Evolutionary conservation across 2,113 vertebrate species (phyloP).

Genomic region (Aplodontia rufa): DNA sequence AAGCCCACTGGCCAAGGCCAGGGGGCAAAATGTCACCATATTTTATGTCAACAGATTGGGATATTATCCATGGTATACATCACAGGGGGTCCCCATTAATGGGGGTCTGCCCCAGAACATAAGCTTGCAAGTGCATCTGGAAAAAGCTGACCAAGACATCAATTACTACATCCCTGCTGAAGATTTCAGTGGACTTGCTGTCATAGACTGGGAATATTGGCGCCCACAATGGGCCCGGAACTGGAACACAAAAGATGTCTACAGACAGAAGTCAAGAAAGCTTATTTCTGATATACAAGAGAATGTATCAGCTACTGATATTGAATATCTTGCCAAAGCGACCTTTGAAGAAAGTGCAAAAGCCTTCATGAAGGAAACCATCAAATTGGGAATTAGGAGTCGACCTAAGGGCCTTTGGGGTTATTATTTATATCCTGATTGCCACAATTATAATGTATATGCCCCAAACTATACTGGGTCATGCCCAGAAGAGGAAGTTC

Average conservation of each 20-base stretch:
- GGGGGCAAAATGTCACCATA: constrained; percentile 89
- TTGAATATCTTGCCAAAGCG: constrained; percentile 83
- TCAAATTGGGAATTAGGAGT: constrained; percentile 84
- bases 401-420: constrained; percentile 87
- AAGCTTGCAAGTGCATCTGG: constrained; percentile 86
- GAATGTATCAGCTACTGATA: constrained; percentile 82
- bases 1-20: constrained; percentile 85
- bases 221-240: constrained; percentile 86
- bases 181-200: constrained; percentile 86
- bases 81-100: constrained; percentile 81
- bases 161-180: constrained; percentile 84
- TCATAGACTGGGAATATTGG: constrained; percentile 90
- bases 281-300: constrained; percentile 81
- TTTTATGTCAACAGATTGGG: constrained; percentile 89
- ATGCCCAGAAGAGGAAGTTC: constrained; percentile 85
- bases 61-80: constrained; percentile 88
- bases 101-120: constrained; percentile 87
- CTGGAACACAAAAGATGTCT: constrained; percentile 87
- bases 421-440: constrained; percentile 90
- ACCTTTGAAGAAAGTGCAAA: constrained; percentile 88
- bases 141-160: constrained; percentile 86
- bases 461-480: constrained; percentile 85
- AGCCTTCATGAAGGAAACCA: constrained; percentile 88
- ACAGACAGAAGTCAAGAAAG: constrained; percentile 84
- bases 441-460: constrained; percentile 89